Percentiles rank a stretch among this genome's conserved stretches.
Evolutionary conservation across 2,797 vertebrate species (phyloP).

Genomic region (Rhadinocentrus ornatus): DNA sequence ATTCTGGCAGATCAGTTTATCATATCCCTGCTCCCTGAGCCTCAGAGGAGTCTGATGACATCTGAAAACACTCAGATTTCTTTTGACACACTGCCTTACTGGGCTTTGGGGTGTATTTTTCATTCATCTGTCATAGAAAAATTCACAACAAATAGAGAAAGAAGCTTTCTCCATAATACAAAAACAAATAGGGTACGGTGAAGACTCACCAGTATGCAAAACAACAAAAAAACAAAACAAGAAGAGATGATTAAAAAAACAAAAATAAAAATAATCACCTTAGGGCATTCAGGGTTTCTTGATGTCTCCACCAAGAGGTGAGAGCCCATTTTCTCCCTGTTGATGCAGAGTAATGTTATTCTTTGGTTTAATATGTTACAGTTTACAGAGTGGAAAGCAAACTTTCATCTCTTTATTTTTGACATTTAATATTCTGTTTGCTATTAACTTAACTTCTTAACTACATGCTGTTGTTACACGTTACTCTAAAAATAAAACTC

Average conservation of each 20-base stretch:
- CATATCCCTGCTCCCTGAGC: slow-evolving; percentile 16
- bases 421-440: background rate
- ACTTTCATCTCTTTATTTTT: background rate
- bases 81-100: slow-evolving; percentile 10
- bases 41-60: slow-evolving; percentile 21
- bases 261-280: slow-evolving; percentile 81
- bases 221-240: slow-evolving; percentile 26
- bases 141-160: slow-evolving; percentile 14
- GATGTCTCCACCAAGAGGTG: slow-evolving; percentile 94
- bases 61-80: slow-evolving; percentile 11
- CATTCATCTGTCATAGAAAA: slow-evolving; percentile 22
- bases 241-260: background rate
- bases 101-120: slow-evolving; percentile 25
- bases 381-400: background rate
- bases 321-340: slow-evolving; percentile 95
- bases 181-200: slow-evolving; percentile 17
- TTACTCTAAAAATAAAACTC: background rate
- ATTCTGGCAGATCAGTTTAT: slow-evolving; percentile 33
- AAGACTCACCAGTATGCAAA: slow-evolving; percentile 4
- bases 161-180: slow-evolving; percentile 28
- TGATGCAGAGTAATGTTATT: slow-evolving; percentile 51
- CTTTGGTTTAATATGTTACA: slow-evolving; percentile 13
- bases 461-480: background rate
- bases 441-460: background rate
- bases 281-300: slow-evolving; percentile 91